Conservation (phyloP, 2,797 vertebrate genomes). For the Thripadectes ignobilis region DNA sequence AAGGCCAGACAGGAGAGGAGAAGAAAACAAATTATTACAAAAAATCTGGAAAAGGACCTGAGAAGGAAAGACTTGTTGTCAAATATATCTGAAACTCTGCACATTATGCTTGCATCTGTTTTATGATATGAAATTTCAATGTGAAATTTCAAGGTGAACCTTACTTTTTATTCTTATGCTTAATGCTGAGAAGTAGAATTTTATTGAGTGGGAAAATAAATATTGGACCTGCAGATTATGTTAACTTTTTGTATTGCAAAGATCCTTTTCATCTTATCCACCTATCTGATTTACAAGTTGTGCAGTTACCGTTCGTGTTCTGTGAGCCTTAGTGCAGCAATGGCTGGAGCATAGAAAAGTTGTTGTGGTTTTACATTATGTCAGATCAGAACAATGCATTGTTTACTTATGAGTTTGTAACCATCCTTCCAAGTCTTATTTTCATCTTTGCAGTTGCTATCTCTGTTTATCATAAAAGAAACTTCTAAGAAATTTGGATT, state of each 20-base stretch:
- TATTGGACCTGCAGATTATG: neutral
- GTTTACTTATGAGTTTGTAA: neutral
- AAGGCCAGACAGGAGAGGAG: neutral
- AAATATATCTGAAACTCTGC: neutral
- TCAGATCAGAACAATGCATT: neutral
- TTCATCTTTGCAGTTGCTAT: neutral
- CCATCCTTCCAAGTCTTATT: neutral
- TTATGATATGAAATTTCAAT: neutral
- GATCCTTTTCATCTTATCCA: neutral
- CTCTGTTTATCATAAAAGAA: neutral
- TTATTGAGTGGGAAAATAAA: neutral
- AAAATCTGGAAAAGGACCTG: neutral
- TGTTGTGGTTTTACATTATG: neutral
- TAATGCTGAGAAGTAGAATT: neutral
- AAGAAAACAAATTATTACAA: neutral
- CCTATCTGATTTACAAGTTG: neutral
- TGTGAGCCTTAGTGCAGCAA: neutral
- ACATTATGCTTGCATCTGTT: neutral
- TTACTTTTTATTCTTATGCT: neutral
- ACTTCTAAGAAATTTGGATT: neutral
- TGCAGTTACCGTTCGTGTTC: neutral
- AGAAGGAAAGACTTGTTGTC: neutral
- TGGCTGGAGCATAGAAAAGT: rapidly evolving
- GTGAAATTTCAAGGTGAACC: neutral
- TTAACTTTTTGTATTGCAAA: neutral